Conservation (phyloP, 2,113 vertebrate species). For the Reinhardtius hippoglossoides region DNA sequence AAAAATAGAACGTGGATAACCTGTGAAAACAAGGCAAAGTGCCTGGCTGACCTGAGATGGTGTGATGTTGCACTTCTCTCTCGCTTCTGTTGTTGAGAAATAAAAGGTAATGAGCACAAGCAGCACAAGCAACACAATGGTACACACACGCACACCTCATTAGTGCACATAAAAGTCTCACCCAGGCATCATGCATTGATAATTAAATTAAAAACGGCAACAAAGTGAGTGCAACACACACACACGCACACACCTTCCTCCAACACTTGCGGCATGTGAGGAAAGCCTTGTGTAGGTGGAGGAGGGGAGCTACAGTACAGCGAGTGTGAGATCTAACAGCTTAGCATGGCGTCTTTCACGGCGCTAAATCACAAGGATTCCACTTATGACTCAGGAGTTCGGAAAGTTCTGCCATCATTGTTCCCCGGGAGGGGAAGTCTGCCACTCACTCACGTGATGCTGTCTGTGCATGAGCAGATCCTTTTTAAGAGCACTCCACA, state of each 20-base stretch:
- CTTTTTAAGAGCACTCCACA: neutral
- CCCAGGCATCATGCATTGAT: neutral
- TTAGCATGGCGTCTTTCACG: slow-evolving; percentile 39
- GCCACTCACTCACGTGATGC: slow-evolving; percentile 20
- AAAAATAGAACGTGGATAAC: slow-evolving; percentile 17
- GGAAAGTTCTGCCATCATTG: slow-evolving; percentile 45
- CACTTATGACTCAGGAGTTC: slow-evolving; percentile 61
- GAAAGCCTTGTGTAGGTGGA: slow-evolving; percentile 65
- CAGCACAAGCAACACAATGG: slow-evolving; percentile 31
- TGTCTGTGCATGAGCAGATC: neutral
- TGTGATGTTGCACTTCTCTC: slow-evolving; percentile 63
- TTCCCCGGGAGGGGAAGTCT: slow-evolving; percentile 8
- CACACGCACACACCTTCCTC: slow-evolving; percentile 29
- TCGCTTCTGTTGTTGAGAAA: slow-evolving; percentile 46
- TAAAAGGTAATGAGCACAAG: slow-evolving; percentile 58
- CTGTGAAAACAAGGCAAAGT: slow-evolving; percentile 44
- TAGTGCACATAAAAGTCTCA: slow-evolving; percentile 8
- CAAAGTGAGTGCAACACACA: neutral
- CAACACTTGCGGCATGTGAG: slow-evolving; percentile 54
- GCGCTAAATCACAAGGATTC: slow-evolving; percentile 64
- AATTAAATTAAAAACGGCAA: slow-evolving; percentile 6
- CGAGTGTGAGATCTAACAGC: slow-evolving; percentile 73
- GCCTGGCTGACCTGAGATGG: slow-evolving; percentile 40
- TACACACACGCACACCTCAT: neutral
- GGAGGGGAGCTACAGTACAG: slow-evolving; percentile 59